Conservation (phyloP, 2,797 vertebrate genomes). For the Sparidentex hasta region DNA sequence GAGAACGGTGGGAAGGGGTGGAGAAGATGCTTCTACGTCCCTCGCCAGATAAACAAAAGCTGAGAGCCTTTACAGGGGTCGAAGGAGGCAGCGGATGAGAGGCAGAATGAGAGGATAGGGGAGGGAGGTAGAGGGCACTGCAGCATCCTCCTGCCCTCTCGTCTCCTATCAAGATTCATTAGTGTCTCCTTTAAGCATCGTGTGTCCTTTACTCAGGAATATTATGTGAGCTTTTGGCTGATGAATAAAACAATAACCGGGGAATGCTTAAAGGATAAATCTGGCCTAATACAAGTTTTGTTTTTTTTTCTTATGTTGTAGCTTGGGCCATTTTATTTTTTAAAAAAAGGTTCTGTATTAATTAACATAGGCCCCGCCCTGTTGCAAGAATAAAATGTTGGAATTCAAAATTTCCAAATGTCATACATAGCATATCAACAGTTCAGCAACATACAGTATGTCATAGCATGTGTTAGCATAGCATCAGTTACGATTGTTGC, state of each 20-base stretch:
- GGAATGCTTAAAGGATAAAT: neutral
- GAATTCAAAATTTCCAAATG: too few species aligned
- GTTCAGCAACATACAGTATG: too few species aligned
- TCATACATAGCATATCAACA: too few species aligned
- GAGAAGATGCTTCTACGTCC: constrained; percentile 45
- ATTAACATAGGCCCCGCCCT: too few species aligned
- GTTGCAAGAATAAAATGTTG: too few species aligned
- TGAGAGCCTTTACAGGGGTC: constrained; percentile 46
- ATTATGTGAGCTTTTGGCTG: neutral
- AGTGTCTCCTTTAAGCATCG: constrained; percentile 43
- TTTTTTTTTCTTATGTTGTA: too few species aligned
- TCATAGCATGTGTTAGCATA: too few species aligned
- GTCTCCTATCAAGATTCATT: constrained; percentile 37
- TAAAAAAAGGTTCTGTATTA: too few species aligned
- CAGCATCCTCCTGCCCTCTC: constrained; percentile 52
- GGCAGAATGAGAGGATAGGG: constrained; percentile 44
- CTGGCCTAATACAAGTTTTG: neutral
- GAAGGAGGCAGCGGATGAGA: constrained; percentile 29
- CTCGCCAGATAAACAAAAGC: constrained; percentile 71
- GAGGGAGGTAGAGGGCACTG: constrained; percentile 53
- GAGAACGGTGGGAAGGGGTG: constrained; percentile 15
- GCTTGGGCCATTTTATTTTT: neutral
- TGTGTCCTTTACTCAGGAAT: constrained; percentile 8
- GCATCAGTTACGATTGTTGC: too few species aligned
- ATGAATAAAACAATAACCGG: constrained; percentile 11